These are phyloP conservation scores for Chaunax sp. DNA, from an alignment of 2,797 vertebrate genomes.

Conservation along the genomic window DNA sequence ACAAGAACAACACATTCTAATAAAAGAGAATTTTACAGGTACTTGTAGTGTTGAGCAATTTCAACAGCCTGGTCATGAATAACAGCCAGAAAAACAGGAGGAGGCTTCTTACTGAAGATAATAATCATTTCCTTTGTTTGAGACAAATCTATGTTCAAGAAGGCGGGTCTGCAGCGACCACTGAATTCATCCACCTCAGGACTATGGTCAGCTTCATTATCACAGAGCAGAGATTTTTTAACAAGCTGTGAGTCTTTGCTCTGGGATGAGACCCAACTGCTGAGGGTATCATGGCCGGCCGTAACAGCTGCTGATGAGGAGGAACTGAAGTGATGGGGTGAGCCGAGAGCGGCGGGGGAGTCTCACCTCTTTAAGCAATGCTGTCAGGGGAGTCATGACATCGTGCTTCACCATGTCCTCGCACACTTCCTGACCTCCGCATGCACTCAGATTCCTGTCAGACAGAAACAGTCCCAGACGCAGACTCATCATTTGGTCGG, in stretches of 20 bases:
- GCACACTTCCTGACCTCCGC: constrained; percentile 95
- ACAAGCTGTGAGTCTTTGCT: background rate
- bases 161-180: too few relatives aligned
- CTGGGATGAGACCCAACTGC: constrained; percentile 17
- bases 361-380: constrained; percentile 92
- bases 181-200: too few relatives aligned
- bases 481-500: constrained; percentile 26
- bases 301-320: constrained; percentile 52
- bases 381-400: constrained; percentile 93
- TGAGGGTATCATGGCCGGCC: constrained; percentile 6
- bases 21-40: too few relatives aligned
- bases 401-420: constrained; percentile 98
- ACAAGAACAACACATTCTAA: too few relatives aligned
- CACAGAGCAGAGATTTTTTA: background rate
- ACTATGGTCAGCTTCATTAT: background rate
- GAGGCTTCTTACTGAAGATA: too few relatives aligned
- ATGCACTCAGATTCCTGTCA: constrained; percentile 94
- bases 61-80: too few relatives aligned
- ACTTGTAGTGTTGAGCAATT: too few relatives aligned
- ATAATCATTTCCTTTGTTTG: too few relatives aligned
- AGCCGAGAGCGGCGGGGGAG: constrained; percentile 37
- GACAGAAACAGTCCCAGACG: constrained; percentile 43
- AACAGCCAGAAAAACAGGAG: too few relatives aligned
- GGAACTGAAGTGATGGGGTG: constrained; percentile 45
- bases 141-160: too few relatives aligned